These are phyloP conservation scores for Tokudaia muenninki DNA, from an alignment of 2,797 vertebrate genomes.

Conservation along the genomic window DNA sequence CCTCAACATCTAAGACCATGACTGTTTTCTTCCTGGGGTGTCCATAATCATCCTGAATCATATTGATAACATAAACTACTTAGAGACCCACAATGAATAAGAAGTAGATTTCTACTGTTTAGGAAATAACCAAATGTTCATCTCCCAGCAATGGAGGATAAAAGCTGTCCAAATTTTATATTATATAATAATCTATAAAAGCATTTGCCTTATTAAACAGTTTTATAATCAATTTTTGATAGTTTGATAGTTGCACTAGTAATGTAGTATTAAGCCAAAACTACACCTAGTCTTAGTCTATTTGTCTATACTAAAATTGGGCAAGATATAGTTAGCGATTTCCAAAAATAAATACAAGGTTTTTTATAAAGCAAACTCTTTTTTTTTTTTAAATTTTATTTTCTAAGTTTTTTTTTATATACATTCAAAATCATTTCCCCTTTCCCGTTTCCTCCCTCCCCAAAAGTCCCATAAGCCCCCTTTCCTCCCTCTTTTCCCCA, in stretches of 20 bases:
- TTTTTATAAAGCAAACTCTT: slow-evolving; percentile 14
- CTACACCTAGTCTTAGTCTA: background rate
- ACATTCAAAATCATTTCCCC: too few relatives aligned
- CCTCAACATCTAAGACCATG: background rate
- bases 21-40: background rate
- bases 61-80: background rate
- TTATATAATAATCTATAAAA: background rate
- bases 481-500: too few relatives aligned
- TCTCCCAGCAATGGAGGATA: background rate
- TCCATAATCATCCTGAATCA: background rate
- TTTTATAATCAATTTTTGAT: background rate
- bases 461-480: too few relatives aligned
- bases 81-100: background rate
- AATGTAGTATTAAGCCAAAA: background rate
- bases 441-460: too few relatives aligned
- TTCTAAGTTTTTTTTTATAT: too few relatives aligned
- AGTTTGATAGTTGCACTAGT: background rate
- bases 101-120: background rate
- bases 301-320: slow-evolving; percentile 20
- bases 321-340: background rate
- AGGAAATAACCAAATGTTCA: background rate
- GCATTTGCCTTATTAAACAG: background rate
- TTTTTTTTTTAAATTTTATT: too few relatives aligned
- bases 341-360: slow-evolving; percentile 20
- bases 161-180: slow-evolving; percentile 4